Base-by-base conservation (phyloP, 2,888 invertebrate genomes). In the Rhabditoides inermis region DNA sequence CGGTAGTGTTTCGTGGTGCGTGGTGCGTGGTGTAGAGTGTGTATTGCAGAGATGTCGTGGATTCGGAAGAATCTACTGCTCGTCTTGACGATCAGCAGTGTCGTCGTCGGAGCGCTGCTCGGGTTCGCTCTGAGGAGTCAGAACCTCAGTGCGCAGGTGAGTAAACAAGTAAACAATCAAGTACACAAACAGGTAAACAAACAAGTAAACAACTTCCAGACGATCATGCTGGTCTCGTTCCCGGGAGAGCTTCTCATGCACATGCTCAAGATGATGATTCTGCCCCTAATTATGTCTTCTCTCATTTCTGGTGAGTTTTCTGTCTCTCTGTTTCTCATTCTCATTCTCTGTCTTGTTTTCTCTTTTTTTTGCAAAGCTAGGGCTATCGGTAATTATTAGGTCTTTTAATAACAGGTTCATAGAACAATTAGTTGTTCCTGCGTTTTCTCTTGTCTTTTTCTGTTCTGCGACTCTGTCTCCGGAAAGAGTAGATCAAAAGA, bases 231-330 rank as follows among this genome's bases (percentile, higher is more conserved):
- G 40, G 79, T 85, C 55, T 80, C 82, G 42, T 85, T 85, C 72
- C 84, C 84, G 1, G 85, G 85, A 71, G 84, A 85, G 65, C 78
- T 85, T 7, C 80, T 85, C 51, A 84, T 85, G 84, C 78, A 84
- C 55, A 80, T 84, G 77, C 77, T 85, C 53, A 85, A 85, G 77
- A 84, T 85, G 84, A 81, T 85, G 67, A 84, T 85, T 61, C 78
- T 85, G 25, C 85, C 85, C 6, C 81, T 85, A 48, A 84, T 85
- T 63, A 80, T 84, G 41, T 84, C 84, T 30, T 84, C 84, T 49
- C 79, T 85, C 47, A 82, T 84, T 51, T 80, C 84, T 65, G 84
- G 84, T 83, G 7, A 35, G 45, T 32, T 32, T 12, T 32, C 35
- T 10, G 35, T 1, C 35, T 12, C n/a, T 32, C 12, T 12, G 12